A percentile compares a stretch with the other conserved stretches of the same genome.
phyloP scores from a whole-genome alignment of 2,888 invertebrate species.

The Diaphora mendica region DNA sequence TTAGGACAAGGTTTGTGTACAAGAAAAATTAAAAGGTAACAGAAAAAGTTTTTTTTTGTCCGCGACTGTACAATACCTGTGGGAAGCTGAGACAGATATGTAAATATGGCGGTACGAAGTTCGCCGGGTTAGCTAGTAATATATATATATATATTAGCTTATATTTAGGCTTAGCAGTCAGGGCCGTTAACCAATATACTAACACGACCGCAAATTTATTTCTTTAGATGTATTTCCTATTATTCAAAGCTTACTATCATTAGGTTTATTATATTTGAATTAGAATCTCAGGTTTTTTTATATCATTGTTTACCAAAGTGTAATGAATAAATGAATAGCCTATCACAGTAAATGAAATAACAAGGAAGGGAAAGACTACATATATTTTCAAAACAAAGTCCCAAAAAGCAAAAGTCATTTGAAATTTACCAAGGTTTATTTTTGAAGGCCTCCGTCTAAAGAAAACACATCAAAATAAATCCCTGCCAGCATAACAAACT shows the following conservation, averaged over 20 bases:
- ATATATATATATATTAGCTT: too few species aligned
- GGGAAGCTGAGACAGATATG: too few species aligned
- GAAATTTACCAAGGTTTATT: constrained; percentile 28
- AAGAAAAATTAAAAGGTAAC: too few species aligned
- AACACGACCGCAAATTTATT: too few species aligned
- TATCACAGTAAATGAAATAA: constrained; percentile 16
- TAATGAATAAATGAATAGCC: neutral
- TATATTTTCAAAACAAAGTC: constrained; percentile 1
- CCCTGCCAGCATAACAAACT: constrained; percentile 42
- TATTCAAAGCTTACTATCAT: neutral
- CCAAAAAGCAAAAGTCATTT: constrained; percentile 13
- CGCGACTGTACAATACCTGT: too few species aligned
- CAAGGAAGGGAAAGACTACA: constrained; percentile 13
- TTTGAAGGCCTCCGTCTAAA: constrained; percentile 27
- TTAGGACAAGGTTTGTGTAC: too few species aligned
- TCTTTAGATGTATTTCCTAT: too few species aligned
- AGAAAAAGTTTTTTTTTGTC: too few species aligned
- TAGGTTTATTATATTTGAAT: neutral
- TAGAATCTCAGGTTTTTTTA: neutral
- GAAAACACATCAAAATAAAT: constrained; percentile 49
- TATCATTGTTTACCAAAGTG: neutral
- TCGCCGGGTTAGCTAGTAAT: too few species aligned
- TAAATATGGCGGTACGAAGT: too few species aligned
- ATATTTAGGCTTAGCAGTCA: too few species aligned
- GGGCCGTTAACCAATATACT: too few species aligned